Evolutionary conservation across 2,797 vertebrate genomes (phyloP), one percentile per base, ranked within the genome.

Genomic region (Iguana delicatissima): DNA sequence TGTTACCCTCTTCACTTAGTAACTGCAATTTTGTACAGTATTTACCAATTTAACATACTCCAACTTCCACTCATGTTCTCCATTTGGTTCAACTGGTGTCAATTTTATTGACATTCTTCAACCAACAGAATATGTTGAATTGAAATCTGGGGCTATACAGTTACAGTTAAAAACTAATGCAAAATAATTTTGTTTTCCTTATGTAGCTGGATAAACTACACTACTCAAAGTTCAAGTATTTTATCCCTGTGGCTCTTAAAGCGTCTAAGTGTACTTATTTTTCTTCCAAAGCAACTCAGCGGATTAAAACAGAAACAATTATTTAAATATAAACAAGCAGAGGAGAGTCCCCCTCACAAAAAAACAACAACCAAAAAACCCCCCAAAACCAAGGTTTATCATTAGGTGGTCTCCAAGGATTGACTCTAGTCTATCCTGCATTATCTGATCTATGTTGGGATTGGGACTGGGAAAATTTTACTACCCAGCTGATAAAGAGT

Each of bases 191-290:
- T 69, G 26, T 69, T 69, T 69, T 32, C 29, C 22, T 9, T 46
- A 20, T 38, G n/a, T 74, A n/a, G 38, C 3, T 42, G 22, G 38
- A 42, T 42, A 42, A 77, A 38, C 35, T 38, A n/a, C 16, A 76
- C n/a, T 32, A 62, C 38, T 52, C 16, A 59, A 76, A 57, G 6
- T 50, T 67, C 57, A 64, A 84, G 13, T 14, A 67, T 77, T 89
- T 89, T 46, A 76, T 46, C 59, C 10, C 6, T 80, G 77, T 92
- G 87, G 90, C 88, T 84, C 46, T 77, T 81, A n/a, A 32, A 57
- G 62, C 89, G 74, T 67, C 57, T 52, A 82, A 35, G 0, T 0
- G 55, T 76, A 89, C 93, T 93, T 24, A 91, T 2, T 88, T n/a
- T 59, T 16, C 86, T 92, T 69, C 80, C 80, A 35, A 89, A 73